Conservation (phyloP, 2,888 invertebrate species). For the Pherbina coryleti region DNA sequence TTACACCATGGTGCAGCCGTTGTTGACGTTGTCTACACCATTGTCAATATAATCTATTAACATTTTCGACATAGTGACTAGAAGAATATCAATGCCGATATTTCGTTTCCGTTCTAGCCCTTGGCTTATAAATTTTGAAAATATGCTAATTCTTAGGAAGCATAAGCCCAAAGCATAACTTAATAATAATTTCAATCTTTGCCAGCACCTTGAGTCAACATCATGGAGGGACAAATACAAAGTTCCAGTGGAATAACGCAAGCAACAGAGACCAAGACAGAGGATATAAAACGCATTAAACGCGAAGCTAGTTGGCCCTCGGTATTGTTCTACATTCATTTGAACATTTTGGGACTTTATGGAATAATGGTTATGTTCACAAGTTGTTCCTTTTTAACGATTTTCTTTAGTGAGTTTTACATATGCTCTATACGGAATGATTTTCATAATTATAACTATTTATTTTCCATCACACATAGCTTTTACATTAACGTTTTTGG, state of each 20-base stretch:
- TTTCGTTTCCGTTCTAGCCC: too few species aligned
- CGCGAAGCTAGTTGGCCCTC: slow-evolving; percentile 80
- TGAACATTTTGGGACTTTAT: slow-evolving; percentile 78
- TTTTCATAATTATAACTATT: background rate
- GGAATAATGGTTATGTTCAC: slow-evolving; percentile 75
- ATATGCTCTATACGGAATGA: background rate
- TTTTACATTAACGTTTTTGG: slow-evolving; percentile 74
- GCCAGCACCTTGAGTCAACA: background rate
- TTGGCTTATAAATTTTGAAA: too few species aligned
- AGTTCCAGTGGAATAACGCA: background rate
- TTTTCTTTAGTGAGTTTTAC: slow-evolving; percentile 75
- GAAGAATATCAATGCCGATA: too few species aligned
- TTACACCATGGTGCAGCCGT: too few species aligned
- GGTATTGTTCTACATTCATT: slow-evolving; percentile 81
- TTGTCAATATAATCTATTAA: too few species aligned
- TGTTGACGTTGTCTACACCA: too few species aligned
- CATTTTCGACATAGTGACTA: too few species aligned
- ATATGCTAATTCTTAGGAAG: too few species aligned
- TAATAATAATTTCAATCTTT: too few species aligned
- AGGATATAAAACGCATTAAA: slow-evolving; percentile 64
- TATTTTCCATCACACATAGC: slow-evolving; percentile 71
- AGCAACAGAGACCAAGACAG: background rate
- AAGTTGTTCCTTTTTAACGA: slow-evolving; percentile 75
- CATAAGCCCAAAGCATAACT: too few species aligned
- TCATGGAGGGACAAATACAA: slow-evolving; percentile 11